Conservation (phyloP, 2,113 vertebrate genomes). For the Potamarius usumacintae region DNA sequence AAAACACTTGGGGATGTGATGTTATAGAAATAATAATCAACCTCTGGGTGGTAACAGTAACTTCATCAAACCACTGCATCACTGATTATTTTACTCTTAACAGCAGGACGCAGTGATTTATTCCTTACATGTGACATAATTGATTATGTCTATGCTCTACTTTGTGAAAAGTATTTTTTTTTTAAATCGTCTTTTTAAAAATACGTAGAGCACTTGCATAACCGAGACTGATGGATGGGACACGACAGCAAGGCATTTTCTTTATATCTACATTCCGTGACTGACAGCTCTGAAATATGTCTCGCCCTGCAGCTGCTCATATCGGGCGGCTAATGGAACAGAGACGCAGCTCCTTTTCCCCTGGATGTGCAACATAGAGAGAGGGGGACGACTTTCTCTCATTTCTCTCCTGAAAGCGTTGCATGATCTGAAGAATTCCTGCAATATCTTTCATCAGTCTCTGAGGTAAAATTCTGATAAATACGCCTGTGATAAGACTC, state of each 20-base stretch:
- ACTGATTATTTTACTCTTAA: not conserved
- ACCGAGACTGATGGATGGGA: not conserved
- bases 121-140: not conserved
- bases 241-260: not conserved
- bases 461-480: constrained; percentile 70
- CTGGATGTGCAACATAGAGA: not conserved
- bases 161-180: not conserved
- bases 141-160: not conserved
- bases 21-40: not conserved
- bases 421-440: constrained; percentile 74
- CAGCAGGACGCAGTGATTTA: not conserved
- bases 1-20: not conserved
- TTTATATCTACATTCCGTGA: not conserved
- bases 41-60: not conserved
- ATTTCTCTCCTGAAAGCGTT: constrained; percentile 58
- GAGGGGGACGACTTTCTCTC: not conserved
- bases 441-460: constrained; percentile 68
- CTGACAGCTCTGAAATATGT: constrained; percentile 29
- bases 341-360: constrained; percentile 46
- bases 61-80: not conserved
- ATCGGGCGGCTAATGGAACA: constrained; percentile 40
- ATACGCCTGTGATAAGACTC: constrained; percentile 75
- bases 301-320: constrained; percentile 32
- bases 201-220: not conserved
- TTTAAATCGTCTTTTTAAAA: not conserved